Evolutionary conservation across 37 sponge, comb jelly and placozoan genomes (phyloP), one percentile per base, ranked within the genome.

Genomic region (Beroe forskalii): DNA sequence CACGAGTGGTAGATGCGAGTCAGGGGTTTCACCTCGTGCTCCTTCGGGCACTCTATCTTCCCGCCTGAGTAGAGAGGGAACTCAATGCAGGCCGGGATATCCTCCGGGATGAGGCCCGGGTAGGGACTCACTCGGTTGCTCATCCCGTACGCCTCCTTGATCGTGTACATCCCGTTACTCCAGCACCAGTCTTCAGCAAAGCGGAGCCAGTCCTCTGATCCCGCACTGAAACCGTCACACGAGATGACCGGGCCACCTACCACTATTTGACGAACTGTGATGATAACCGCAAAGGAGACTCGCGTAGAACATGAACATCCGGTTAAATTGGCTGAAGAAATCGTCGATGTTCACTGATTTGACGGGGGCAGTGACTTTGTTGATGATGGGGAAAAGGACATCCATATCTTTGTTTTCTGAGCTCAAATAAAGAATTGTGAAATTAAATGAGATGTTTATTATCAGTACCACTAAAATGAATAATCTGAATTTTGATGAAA

Each of bases 111-210:
- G 14, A 80, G 28, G 3, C 86, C 86, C 23, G 86, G 86, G 35
- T 80, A 80, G 35, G 86, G 86, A 25, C 86, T 80, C 28, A 23
- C 86, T n/a, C 44, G 9, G 55, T 80, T 42, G 3, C 86, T 39
- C 86, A 43, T 80, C 4, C 19, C 86, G 20, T 80, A 80, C n/a
- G 86, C 86, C 86, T 80, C 86, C 30, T 80, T 80, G 28, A 80
- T 44, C 28, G 86, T 80, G 86, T 80, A 80, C n/a, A 80, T 80
- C 4, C 86, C 86, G n/a, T 9, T 42, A 80, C 55, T 44, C 86
- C 86, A 80, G 55, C 86, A 80, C 86, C 86, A 80, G 55, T 80
- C 86, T 30, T 80, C 86, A 2, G 86, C 86, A 44, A 80, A 80
- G 38, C 86, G 23, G 40, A 35, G 25, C 8, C 40, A 44, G 4